These are phyloP conservation scores for Sebastolobus alascanus DNA, from an alignment of 2,797 vertebrate genomes.

Conservation along the genomic window DNA sequence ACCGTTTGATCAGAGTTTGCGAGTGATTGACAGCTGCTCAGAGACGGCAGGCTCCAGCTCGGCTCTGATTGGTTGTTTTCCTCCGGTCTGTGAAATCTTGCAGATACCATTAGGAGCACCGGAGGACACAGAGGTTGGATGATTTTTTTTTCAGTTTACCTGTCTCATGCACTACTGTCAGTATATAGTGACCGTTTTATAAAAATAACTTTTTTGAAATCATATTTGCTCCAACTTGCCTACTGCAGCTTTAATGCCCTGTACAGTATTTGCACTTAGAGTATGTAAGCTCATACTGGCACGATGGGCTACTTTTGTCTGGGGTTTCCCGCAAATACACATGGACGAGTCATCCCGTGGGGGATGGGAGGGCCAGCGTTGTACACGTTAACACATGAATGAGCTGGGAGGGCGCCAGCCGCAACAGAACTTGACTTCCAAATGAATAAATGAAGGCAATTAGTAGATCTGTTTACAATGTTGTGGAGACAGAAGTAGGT, in stretches of 20 bases:
- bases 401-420: conserved; percentile 73
- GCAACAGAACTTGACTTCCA: conserved; percentile 82
- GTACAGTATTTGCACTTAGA: conserved; percentile 19
- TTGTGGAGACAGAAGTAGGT: conserved; percentile 84
- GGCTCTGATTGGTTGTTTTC: no score
- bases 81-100: no score
- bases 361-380: conserved; percentile 52
- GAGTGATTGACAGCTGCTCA: no score
- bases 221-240: no score
- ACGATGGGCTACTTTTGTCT: conserved; percentile 52
- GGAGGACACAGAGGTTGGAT: no score
- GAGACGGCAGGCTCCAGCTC: no score
- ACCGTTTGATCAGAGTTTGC: no score
- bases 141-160: no score
- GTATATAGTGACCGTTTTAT: no score
- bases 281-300: conserved; percentile 13
- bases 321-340: conserved; percentile 38
- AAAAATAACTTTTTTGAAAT: no score
- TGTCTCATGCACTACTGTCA: no score
- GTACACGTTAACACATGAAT: conserved; percentile 81
- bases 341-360: conserved; percentile 33
- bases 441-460: conserved; percentile 88
- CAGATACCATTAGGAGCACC: no score
- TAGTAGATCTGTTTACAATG: conserved; percentile 85
- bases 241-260: background rate